Evolutionary conservation across 1,140 invertebrate genomes (phyloP), one percentile per base, ranked within the genome.

Genomic region (Cydia fagiglandana): DNA sequence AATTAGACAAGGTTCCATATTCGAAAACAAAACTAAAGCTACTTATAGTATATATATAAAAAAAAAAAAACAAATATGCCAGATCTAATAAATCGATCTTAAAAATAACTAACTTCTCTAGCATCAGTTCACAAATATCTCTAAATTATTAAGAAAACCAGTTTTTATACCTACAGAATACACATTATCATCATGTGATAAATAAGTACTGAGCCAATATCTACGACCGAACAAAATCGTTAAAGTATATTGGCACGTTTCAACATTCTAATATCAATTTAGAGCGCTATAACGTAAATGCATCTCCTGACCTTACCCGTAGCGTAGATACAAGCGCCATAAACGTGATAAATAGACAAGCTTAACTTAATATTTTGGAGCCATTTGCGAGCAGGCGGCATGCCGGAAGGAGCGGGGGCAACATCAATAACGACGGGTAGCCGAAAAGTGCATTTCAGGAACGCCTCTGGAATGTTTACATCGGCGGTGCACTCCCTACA

Each of bases 311-410:
- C 81, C 82, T 84, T 82, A 70, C 34, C 79, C 56, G 56, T 24
- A 61, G 73, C 56, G 56, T 24, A 61, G 73, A 80, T 79, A 81
- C 76, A 80, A 77, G 76, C 68, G 84, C 79, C 80, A 80, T 85
- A 85, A 84, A 84, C 77, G 77, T 84, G 84, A 86, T 86, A 86
- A 87, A 87, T 85, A 81, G 84, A 79, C 78, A 80, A 79, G 83
- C 83, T 84, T 86, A 82, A 80, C 74, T 81, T 79, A 80, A 85
- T 86, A 83, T 85, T 84, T 84, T 81, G 73, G 74, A 77, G 66
- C 75, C 85, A 86, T 87, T 84, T 87, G 83, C 78, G 80, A 82
- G 73, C 75, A 74, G 24, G 66, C 74, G 79, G 79, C 75, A 79
- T 75, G 68, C 76, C 78, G 82, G 81, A 84, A 83, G 80, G 70